phyloP scores from a whole-genome alignment of 2,888 invertebrate genomes.

The Laothoe populi region DNA sequence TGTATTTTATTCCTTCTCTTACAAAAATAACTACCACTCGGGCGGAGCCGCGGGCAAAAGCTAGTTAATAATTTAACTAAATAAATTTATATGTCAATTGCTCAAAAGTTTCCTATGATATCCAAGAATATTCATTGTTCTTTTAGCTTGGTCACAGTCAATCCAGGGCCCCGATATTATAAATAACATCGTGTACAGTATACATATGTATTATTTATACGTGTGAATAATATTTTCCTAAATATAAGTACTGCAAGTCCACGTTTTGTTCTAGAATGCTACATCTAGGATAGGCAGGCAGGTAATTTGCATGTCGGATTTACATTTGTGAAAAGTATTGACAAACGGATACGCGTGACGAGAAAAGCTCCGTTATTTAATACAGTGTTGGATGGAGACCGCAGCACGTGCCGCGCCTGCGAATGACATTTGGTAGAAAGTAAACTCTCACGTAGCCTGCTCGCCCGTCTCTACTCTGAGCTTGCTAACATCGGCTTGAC shows the following conservation, averaged over 20 bases:
- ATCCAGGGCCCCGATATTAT: background rate
- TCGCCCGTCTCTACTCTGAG: conserved; percentile 9
- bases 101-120: background rate
- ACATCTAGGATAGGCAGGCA: background rate
- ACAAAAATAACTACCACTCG: too few relatives aligned
- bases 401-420: conserved; percentile 70
- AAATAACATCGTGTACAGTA: background rate
- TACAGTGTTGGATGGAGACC: conserved; percentile 49
- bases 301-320: conserved; percentile 19
- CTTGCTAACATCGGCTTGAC: conserved; percentile 43
- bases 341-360: conserved; percentile 42
- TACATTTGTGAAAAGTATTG: conserved; percentile 26
- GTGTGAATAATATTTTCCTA: background rate
- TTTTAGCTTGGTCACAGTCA: background rate
- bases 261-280: background rate
- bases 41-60: too few relatives aligned
- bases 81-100: too few relatives aligned
- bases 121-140: background rate
- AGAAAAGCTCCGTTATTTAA: conserved; percentile 66
- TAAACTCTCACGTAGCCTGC: conserved; percentile 61
- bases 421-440: conserved; percentile 72
- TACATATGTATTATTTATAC: background rate
- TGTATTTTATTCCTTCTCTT: too few relatives aligned
- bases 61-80: too few relatives aligned
- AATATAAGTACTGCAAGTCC: background rate